Base-by-base conservation (phyloP, 2,113 vertebrate genomes). In the Periophthalmodon schlosseri region DNA sequence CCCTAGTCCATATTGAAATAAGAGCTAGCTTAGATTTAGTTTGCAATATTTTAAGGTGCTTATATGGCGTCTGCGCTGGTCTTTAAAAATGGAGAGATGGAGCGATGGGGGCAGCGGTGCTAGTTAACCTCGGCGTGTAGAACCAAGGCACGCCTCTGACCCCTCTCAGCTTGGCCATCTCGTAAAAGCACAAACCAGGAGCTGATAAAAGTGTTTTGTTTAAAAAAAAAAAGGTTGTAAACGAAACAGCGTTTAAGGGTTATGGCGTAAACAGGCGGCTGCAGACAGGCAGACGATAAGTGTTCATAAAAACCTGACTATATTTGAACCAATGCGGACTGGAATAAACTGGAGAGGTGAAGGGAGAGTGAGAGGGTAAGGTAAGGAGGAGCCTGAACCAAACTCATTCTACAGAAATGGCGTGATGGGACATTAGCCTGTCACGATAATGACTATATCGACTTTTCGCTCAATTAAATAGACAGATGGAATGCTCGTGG, bases 21-120 rank as follows among this genome's bases (percentile, higher is more conserved):
- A 91, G 86, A 92, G 86, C 79, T 72, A 86, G 74, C 76, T 85
- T 73, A 86, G 85, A 89, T 94, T 91, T 91, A 88, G 82, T 89
- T 88, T 84, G 91, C 83, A 87, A 90, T 94, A 90, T 92, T 91
- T 94, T 92, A 93, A 88, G 24, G 79, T 87, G 86, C 88, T 91
- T 90, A 85, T 79, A 70, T 15, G 57, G 57, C 68, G 80, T 56
- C 77, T 10, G 75, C 66, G 69, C 81, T n/a, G 46, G 75, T 8
- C 54, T 75, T 84, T 80, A 80, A 83, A 74, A 47, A 74, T 20
- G 4, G 69, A 52, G 82, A 3, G 68, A 34, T 52, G 46, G 46
- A n/a, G 76, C 36, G 73, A 33, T 64, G 77, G 66, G 0, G 76
- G 69, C 34, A 65, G 81, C 72, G 83, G 74, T 63, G 74, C 75